A percentile compares a stretch with the other conserved stretches of the same genome.
These are phyloP conservation scores for Lytechinus pictus DNA, from an alignment of 35 echinoderm and acorn worm genomes.

Conservation along the genomic window DNA sequence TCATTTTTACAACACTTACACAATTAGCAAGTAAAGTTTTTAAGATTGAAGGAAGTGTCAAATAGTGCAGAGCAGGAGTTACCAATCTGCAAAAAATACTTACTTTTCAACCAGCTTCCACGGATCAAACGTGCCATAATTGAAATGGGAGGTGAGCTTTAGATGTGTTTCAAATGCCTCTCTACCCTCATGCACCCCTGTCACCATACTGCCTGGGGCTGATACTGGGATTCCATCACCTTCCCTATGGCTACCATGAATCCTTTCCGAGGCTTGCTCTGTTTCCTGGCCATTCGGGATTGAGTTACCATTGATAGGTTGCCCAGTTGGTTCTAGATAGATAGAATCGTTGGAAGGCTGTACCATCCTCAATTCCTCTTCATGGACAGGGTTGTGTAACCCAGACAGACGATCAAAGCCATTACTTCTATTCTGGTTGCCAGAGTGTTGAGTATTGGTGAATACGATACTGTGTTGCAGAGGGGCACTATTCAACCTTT, in stretches of 20 bases:
- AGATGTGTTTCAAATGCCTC: slow-evolving; percentile 62
- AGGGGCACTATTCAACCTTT: neutral
- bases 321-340: neutral
- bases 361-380: neutral
- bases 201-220: slow-evolving; percentile 54
- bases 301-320: neutral
- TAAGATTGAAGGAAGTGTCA: no score
- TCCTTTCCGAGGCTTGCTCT: neutral
- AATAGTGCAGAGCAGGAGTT: no score
- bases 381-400: neutral
- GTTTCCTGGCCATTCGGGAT: neutral
- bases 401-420: neutral
- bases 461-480: neutral
- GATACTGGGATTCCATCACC: slow-evolving; percentile 23
- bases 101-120: slow-evolving; percentile 89
- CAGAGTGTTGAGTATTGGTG: neutral
- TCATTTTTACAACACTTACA: no score
- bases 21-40: no score
- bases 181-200: slow-evolving; percentile 51
- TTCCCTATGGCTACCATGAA: neutral
- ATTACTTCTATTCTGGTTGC: neutral
- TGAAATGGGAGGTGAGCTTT: slow-evolving; percentile 65
- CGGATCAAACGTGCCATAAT: slow-evolving; percentile 74
- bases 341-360: neutral
- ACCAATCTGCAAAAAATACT: slow-evolving; percentile 30